A percentile compares a stretch with the other conserved stretches of the same genome.
phyloP scores from a whole-genome alignment of 2,113 vertebrate genomes.

The Phocoena phocoena region DNA sequence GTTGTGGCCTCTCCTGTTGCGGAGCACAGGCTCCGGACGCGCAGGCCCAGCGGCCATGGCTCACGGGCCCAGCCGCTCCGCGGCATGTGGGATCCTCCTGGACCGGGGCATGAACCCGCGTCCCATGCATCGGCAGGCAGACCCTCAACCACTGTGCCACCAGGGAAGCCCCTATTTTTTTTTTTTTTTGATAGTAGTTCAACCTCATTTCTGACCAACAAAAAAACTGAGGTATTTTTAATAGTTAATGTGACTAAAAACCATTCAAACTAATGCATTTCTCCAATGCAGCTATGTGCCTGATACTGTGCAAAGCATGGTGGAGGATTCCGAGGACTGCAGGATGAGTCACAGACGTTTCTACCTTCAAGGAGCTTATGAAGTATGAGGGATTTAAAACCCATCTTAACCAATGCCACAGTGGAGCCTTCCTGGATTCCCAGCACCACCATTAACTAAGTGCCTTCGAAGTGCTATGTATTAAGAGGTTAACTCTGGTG shows the following conservation, averaged over 20 bases:
- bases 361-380: not conserved
- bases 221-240: conserved; percentile 3
- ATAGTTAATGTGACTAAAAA: conserved; percentile 17
- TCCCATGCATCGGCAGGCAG: too few species aligned
- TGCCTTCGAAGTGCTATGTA: not conserved
- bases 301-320: not conserved
- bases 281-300: not conserved
- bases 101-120: too few species aligned
- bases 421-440: not conserved
- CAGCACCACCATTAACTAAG: not conserved
- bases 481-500: not conserved
- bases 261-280: not conserved
- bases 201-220: not conserved
- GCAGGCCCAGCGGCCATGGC: too few species aligned
- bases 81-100: too few species aligned
- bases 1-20: too few species aligned
- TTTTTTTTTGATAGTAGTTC: too few species aligned
- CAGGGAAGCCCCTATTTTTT: too few species aligned
- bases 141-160: too few species aligned
- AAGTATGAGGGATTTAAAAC: not conserved
- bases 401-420: not conserved
- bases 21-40: too few species aligned
- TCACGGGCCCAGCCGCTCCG: too few species aligned
- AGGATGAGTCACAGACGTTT: not conserved
- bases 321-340: not conserved